Conservation (phyloP, 2,888 invertebrate species). For the Panopea generosa region DNA sequence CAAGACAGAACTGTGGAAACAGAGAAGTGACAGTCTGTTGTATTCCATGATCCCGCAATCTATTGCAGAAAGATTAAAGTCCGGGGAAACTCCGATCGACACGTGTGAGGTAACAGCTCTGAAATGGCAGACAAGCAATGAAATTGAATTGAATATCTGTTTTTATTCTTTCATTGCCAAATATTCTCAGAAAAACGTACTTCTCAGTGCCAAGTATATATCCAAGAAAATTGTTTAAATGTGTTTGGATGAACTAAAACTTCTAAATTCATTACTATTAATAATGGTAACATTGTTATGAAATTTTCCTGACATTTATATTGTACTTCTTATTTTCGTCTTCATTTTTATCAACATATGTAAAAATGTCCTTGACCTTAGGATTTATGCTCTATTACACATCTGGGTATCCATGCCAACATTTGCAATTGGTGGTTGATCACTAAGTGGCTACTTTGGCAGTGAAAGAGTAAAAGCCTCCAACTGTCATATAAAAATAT, state of each 20-base stretch:
- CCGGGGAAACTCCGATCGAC: conserved; percentile 91
- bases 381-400: too few relatives aligned
- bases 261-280: not conserved
- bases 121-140: not conserved
- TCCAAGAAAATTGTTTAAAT: not conserved
- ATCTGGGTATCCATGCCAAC: too few relatives aligned
- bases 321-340: not conserved
- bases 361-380: too few relatives aligned
- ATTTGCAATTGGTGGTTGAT: too few relatives aligned
- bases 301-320: not conserved
- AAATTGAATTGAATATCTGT: not conserved
- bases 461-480: too few relatives aligned
- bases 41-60: conserved; percentile 97
- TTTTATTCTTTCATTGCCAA: too few relatives aligned
- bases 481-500: too few relatives aligned
- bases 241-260: not conserved
- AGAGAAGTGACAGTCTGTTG: conserved; percentile 93
- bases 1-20: conserved; percentile 93
- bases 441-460: too few relatives aligned
- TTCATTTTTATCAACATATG: too few relatives aligned
- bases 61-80: conserved; percentile 92
- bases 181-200: too few relatives aligned
- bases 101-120: conserved; percentile 90
- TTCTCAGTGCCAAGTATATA: too few relatives aligned
- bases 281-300: not conserved